These are phyloP conservation scores for Ptychobarbus kaznakovi DNA, from an alignment of 2,797 vertebrate species.

Conservation along the genomic window DNA sequence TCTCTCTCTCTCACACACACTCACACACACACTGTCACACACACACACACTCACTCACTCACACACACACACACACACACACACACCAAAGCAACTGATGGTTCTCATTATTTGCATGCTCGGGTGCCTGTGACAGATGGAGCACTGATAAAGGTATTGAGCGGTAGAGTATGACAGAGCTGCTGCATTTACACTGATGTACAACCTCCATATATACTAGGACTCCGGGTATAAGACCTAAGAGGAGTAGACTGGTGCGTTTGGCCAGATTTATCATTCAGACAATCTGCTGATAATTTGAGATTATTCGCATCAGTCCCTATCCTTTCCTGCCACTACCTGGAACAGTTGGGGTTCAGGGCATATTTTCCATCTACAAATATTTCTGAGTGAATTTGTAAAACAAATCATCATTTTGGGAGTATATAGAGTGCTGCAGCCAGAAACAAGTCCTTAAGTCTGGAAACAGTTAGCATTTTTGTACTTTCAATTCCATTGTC, in stretches of 20 bases:
- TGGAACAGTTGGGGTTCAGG: background rate
- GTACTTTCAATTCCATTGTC: background rate
- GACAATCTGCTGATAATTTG: background rate
- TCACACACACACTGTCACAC: too few species aligned
- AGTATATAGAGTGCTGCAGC: background rate
- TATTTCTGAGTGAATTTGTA: too few species aligned
- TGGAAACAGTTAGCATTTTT: background rate
- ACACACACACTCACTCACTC: too few species aligned
- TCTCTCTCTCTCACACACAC: too few species aligned
- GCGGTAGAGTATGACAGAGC: background rate
- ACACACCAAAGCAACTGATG: conserved; percentile 23
- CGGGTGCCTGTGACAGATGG: conserved; percentile 6
- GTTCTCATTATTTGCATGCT: conserved; percentile 49
- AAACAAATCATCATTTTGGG: background rate
- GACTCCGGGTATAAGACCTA: background rate
- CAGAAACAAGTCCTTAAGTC: too few species aligned
- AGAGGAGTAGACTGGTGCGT: background rate
- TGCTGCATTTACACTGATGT: background rate
- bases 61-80: background rate
- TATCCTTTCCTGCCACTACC: too few species aligned
- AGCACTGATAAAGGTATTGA: conserved; percentile 35
- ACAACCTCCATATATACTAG: background rate
- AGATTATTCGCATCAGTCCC: background rate
- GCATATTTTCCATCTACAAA: background rate
- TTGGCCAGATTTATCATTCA: background rate